Evolutionary conservation across 92 coral and sea anemone species (phyloP), one percentile per base, ranked within the genome.

Genomic region (Phenganax marumi): DNA sequence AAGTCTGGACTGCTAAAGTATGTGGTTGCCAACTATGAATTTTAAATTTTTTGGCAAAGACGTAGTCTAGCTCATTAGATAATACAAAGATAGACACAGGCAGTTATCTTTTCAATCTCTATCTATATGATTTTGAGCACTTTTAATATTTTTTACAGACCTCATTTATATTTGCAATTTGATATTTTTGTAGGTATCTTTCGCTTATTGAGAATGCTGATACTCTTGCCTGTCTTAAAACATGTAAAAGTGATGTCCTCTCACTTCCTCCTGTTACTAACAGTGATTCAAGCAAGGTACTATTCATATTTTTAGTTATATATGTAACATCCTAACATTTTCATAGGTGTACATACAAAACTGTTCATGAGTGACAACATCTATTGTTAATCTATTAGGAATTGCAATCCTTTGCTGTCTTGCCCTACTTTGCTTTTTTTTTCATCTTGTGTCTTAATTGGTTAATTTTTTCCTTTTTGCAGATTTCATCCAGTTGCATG

Each of bases 261-360:
- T 95, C 98, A 8, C 82, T 95, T 24, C 98, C 97, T 22, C 98
- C 98, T 63, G 83, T 95, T 13, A 95, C 98, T 21, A 95, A 95
- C 95, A 90, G 97, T 80, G 98, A 95, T 80, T 50, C 66, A 52
- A 92, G 97, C 89, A 95, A 95, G 93, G 98, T 95, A 76, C 63
- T 86, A 12, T 24, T 52, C 16, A 33, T 33, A 5, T 33, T 5
- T 33, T 33, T 5, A 33, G 43, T 33, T 33, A 33, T 33, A 33
- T 33, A 5, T 33, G 5, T 33, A 33, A 1, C 5, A 0, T 5
- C 5, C 43, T 33, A 33, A 33, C 43, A 33, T 33, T 5, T 33
- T 33, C 43, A 33, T 33, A 5, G 43, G 43, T 33, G 43, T 33
- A 33, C 43, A 33, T 33, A 33, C 43, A 33, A 33, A 33, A 33